These are phyloP conservation scores for Dermatemys mawii DNA, from an alignment of 2,113 vertebrate genomes.

Conservation along the genomic window DNA sequence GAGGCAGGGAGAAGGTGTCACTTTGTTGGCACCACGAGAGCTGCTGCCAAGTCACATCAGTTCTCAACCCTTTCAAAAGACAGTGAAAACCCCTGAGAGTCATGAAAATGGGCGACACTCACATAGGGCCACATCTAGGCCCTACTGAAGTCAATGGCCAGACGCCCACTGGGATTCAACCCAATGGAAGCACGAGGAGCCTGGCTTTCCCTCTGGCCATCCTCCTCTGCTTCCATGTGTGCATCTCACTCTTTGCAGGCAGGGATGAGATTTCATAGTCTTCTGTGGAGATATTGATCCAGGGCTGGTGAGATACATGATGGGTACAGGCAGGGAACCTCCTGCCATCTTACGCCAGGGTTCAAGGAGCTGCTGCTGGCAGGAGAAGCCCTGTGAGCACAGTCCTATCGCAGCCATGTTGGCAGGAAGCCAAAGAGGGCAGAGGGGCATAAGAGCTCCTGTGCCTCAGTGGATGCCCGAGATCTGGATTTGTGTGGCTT, in stretches of 20 bases:
- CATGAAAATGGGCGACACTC: neutral
- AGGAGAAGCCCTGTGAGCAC: neutral
- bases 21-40: neutral
- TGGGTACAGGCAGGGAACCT: neutral
- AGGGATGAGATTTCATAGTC: neutral
- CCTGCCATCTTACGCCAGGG: neutral
- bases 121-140: neutral
- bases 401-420: neutral
- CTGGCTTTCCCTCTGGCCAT: neutral
- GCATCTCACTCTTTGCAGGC: neutral
- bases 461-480: neutral
- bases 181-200: neutral
- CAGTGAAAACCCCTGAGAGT: neutral
- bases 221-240: too few species aligned
- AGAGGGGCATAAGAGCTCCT: neutral
- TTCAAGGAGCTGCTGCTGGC: neutral
- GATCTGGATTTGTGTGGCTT: neutral
- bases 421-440: too few species aligned
- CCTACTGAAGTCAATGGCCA: neutral
- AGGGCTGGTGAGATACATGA: neutral
- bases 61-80: neutral
- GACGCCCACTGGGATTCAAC: neutral
- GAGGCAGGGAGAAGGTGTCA: neutral
- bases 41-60: neutral
- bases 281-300: neutral